These are phyloP conservation scores for Ceyx margarethae DNA, from an alignment of 2,113 vertebrate species.

Conservation along the genomic window DNA sequence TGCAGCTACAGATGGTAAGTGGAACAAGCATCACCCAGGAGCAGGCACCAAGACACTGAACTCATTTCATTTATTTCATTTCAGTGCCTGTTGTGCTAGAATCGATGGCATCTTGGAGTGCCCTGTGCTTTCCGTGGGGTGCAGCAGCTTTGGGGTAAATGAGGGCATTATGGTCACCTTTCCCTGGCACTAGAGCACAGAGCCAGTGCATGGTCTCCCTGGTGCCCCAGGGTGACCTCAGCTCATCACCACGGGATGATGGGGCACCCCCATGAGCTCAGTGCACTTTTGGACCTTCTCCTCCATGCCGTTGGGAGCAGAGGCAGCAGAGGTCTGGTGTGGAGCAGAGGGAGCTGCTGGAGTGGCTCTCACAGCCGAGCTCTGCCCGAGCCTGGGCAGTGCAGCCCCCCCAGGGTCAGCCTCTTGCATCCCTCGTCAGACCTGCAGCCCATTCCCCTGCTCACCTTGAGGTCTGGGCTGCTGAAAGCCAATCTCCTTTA, in stretches of 20 bases:
- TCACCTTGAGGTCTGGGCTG: not conserved
- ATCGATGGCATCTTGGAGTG: accelerated
- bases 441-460: not conserved
- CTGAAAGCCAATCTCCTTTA: not conserved
- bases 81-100: accelerated
- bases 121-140: not conserved
- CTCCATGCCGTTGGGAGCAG: not conserved
- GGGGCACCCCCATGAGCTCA: not conserved
- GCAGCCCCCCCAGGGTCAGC: not conserved
- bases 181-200: not conserved
- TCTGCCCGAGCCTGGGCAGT: not conserved
- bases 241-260: no score
- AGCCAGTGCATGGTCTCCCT: accelerated
- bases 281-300: not conserved
- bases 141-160: not conserved
- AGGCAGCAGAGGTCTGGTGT: not conserved
- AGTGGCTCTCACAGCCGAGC: not conserved
- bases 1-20: not conserved
- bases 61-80: accelerated
- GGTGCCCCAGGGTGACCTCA: no score
- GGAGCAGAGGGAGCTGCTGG: not conserved
- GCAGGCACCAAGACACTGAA: accelerated
- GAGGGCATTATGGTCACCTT: not conserved
- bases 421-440: not conserved
- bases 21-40: not conserved